phyloP scores from a whole-genome alignment of 1,140 invertebrate species.

The Heliconius eleuchia region DNA sequence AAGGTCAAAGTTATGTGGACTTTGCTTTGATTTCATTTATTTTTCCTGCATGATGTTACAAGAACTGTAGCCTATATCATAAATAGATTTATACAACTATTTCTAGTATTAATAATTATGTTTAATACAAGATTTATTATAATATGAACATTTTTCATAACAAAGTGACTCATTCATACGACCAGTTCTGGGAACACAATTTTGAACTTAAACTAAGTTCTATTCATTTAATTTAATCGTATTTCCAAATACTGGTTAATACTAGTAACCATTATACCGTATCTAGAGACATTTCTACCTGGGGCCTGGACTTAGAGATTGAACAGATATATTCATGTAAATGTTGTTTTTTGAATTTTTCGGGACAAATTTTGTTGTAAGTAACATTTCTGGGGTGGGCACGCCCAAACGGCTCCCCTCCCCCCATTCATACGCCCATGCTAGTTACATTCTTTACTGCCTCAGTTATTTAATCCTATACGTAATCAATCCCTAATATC shows the following conservation, averaged over 20 bases:
- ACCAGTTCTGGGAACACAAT: not conserved
- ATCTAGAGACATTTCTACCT: too few species aligned
- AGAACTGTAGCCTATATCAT: not conserved
- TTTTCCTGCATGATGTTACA: not conserved
- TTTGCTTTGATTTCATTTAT: not conserved
- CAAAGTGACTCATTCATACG: not conserved
- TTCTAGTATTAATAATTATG: not conserved
- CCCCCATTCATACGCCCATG: too few species aligned
- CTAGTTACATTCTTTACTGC: not conserved
- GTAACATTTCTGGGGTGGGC: too few species aligned
- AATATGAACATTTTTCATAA: not conserved
- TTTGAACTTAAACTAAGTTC: not conserved
- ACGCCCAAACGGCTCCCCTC: too few species aligned
- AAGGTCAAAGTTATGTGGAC: slow-evolving; percentile 1
- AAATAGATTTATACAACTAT: not conserved
- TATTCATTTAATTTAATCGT: not conserved
- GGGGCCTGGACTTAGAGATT: too few species aligned
- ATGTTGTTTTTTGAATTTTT: too few species aligned
- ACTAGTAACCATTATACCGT: too few species aligned
- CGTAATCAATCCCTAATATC: not conserved
- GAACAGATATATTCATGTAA: too few species aligned
- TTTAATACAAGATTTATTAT: too few species aligned
- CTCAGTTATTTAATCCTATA: not conserved
- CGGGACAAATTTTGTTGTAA: too few species aligned
- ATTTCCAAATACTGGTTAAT: too few species aligned